phyloP scores from a whole-genome alignment of 2,888 invertebrate genomes.

The Plagodis dolabraria region DNA sequence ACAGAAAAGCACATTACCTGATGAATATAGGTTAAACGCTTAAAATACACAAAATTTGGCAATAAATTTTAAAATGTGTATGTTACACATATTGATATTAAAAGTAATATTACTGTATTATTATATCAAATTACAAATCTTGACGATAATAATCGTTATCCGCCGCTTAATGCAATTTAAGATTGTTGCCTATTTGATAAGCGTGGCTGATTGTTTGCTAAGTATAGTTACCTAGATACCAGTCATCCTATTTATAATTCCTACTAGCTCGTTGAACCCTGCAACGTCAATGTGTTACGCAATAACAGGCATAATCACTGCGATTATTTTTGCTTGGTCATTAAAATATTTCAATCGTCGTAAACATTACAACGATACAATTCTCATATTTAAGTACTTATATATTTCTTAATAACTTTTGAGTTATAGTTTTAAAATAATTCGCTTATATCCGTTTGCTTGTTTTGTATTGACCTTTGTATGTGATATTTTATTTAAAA shows the following conservation, averaged over 20 bases:
- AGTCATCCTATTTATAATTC: constrained; percentile 52
- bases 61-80: no score
- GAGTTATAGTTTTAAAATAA: no score
- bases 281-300: constrained; percentile 20
- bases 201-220: constrained; percentile 38
- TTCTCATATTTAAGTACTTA: no score
- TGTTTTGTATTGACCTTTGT: no score
- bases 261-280: constrained; percentile 48
- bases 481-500: no score
- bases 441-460: no score
- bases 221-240: constrained; percentile 44
- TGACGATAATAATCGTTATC: constrained; percentile 13
- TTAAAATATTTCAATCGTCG: constrained; percentile 11
- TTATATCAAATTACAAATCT: not conserved
- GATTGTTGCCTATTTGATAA: constrained; percentile 37
- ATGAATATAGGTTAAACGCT: no score
- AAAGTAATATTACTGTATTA: no score
- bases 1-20: no score
- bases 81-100: no score
- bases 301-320: constrained; percentile 24
- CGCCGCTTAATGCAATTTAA: constrained; percentile 26
- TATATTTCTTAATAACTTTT: no score
- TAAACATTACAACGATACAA: not conserved
- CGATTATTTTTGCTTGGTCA: constrained; percentile 39
- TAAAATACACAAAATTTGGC: no score